These are phyloP conservation scores for Coelopa pilipes DNA, from an alignment of 2,888 invertebrate species.

Conservation along the genomic window DNA sequence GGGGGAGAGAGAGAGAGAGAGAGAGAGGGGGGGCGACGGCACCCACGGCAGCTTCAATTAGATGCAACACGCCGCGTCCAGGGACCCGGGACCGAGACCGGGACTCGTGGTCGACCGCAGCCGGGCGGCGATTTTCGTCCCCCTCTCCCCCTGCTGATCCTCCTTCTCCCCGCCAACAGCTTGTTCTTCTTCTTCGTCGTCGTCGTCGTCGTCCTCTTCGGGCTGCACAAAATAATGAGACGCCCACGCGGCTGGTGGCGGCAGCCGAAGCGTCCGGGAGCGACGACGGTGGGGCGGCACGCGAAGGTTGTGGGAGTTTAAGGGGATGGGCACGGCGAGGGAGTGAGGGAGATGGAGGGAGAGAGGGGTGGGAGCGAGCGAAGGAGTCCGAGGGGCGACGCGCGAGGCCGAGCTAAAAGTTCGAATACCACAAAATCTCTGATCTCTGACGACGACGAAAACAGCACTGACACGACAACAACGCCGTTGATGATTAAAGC, in stretches of 20 bases:
- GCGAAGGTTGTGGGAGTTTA: no score
- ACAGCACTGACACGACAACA: conserved; percentile 10
- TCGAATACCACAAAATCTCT: conserved; percentile 19
- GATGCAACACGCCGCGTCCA: conserved; percentile 10
- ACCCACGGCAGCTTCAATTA: conserved; percentile 25
- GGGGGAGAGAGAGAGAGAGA: background rate
- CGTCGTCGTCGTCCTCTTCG: no score
- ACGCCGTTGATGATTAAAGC: no score
- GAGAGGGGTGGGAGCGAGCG: background rate
- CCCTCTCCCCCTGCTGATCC: background rate
- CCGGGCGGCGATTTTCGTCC: no score
- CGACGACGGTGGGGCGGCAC: no score
- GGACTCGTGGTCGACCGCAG: no score
- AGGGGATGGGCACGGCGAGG: no score
- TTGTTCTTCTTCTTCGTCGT: conserved; percentile 6
- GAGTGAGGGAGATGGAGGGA: background rate
- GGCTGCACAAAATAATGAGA: background rate
- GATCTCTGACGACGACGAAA: background rate
- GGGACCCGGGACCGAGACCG: background rate
- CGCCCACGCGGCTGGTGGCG: background rate
- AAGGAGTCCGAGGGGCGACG: no score
- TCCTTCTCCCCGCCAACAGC: background rate
- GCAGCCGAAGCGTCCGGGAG: background rate
- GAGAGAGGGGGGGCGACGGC: background rate
- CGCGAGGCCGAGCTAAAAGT: background rate